Evolutionary conservation across 2,888 invertebrate species (phyloP).

Genomic region (Ganaspis brasiliensis): DNA sequence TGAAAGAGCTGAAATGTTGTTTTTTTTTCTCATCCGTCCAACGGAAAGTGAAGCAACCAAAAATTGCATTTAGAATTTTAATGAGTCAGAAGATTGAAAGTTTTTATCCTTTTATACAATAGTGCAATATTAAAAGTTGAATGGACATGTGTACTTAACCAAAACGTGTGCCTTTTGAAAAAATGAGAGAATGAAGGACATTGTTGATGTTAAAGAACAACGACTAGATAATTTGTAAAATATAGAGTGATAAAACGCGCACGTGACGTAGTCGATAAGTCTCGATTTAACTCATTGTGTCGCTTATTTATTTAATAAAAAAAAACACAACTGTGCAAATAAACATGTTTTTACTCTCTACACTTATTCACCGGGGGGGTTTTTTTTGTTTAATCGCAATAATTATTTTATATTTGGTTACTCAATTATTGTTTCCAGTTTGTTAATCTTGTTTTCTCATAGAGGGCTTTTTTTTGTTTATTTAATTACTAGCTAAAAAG

Average conservation of each 20-base stretch:
- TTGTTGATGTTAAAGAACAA: constrained; percentile 20
- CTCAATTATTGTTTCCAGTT: too few relatives aligned
- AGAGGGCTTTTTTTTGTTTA: too few relatives aligned
- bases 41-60: constrained; percentile 30
- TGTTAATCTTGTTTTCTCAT: too few relatives aligned
- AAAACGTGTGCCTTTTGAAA: constrained; percentile 32
- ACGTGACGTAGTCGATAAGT: constrained; percentile 22
- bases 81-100: constrained; percentile 8
- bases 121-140: constrained; percentile 29
- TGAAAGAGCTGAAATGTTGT: constrained; percentile 25
- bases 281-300: constrained; percentile 22
- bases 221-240: constrained; percentile 38
- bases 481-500: too few relatives aligned
- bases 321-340: constrained; percentile 33
- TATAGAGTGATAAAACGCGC: constrained; percentile 35
- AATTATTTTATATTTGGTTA: too few relatives aligned
- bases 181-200: constrained; percentile 5
- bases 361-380: not conserved
- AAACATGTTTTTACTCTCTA: not conserved
- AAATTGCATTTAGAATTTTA: constrained; percentile 17
- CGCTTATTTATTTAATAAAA: constrained; percentile 43
- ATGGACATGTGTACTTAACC: constrained; percentile 39
- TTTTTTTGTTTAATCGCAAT: not conserved
- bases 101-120: constrained; percentile 36
- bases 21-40: constrained; percentile 38